These are phyloP conservation scores for Eupeodes latifasciatus DNA, from an alignment of 2,888 invertebrate genomes.

Conservation along the genomic window DNA sequence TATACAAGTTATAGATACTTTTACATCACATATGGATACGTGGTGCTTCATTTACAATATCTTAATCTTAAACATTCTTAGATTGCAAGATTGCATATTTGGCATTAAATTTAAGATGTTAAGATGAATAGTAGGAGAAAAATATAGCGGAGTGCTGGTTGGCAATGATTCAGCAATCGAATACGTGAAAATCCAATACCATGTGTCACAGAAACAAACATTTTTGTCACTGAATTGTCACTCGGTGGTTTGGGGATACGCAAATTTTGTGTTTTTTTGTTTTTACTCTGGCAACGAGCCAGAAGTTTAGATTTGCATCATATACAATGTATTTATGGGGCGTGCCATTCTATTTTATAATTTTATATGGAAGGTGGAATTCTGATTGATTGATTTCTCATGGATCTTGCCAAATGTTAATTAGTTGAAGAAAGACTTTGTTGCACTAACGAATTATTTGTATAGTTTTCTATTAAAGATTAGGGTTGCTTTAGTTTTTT, in stretches of 20 bases:
- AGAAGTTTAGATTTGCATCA: not conserved
- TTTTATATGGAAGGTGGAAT: slow-evolving; percentile 40
- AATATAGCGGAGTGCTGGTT: not conserved
- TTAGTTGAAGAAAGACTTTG: not conserved
- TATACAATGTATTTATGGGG: slow-evolving; percentile 44
- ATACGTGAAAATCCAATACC: slow-evolving; percentile 39
- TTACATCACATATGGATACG: too few relatives aligned
- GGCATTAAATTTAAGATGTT: slow-evolving; percentile 1
- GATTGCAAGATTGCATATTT: not conserved
- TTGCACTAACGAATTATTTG: not conserved
- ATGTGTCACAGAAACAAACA: slow-evolving; percentile 45
- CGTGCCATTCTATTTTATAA: slow-evolving; percentile 30
- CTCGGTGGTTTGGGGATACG: slow-evolving; percentile 33
- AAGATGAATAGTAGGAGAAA: not conserved
- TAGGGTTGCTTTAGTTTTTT: not conserved
- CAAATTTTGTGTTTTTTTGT: not conserved
- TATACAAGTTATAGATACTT: too few relatives aligned
- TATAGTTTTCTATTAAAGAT: too few relatives aligned
- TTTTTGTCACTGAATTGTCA: slow-evolving; percentile 39
- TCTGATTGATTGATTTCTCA: slow-evolving; percentile 43
- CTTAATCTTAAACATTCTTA: not conserved
- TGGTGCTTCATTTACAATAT: not conserved
- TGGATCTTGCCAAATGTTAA: slow-evolving; percentile 32
- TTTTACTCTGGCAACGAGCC: slow-evolving; percentile 51
- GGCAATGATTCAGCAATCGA: slow-evolving; percentile 23